Evolutionary conservation across 2,113 vertebrate genomes (phyloP).

Genomic region (Coryphaenoides rupestris): DNA sequence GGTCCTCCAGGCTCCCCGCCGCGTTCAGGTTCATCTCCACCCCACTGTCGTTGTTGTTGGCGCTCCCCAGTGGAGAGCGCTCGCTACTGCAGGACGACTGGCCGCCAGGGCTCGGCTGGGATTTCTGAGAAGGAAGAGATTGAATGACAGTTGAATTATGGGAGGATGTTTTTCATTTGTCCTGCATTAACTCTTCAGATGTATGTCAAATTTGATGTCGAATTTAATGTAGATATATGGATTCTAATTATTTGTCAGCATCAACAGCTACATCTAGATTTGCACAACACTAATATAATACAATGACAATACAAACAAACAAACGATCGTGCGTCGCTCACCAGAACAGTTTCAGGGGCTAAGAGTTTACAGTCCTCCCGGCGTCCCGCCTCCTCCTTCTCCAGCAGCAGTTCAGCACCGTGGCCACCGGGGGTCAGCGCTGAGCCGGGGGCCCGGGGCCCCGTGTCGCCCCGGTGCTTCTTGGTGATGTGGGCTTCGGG

Average conservation of each 20-base stretch:
- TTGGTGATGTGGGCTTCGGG: constrained; percentile 97
- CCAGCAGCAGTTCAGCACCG: constrained; percentile 78
- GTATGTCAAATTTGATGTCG: too few relatives aligned
- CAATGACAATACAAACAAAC: neutral
- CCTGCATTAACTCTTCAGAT: neutral
- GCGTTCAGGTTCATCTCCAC: constrained; percentile 95
- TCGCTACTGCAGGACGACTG: constrained; percentile 97
- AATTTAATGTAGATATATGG: too few relatives aligned
- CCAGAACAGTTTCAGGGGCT: constrained; percentile 81
- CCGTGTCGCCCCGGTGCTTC: constrained; percentile 87
- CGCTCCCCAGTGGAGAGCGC: constrained; percentile 89
- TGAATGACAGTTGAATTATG: neutral
- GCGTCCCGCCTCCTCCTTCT: constrained; percentile 80
- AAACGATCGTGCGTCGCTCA: constrained; percentile 54
- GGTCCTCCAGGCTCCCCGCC: constrained; percentile 89
- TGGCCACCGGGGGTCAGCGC: constrained; percentile 59
- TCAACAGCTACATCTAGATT: too few relatives aligned
- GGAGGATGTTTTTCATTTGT: neutral
- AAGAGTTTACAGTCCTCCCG: constrained; percentile 86
- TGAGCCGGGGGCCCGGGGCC: constrained; percentile 65
- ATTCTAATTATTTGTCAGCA: too few relatives aligned
- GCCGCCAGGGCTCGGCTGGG: constrained; percentile 88
- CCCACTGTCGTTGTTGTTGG: constrained; percentile 94
- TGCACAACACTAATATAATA: neutral
- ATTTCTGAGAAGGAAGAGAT: constrained; percentile 76